phyloP scores from a whole-genome alignment of 2,888 invertebrate genomes.

The Lottia gigantea region DNA sequence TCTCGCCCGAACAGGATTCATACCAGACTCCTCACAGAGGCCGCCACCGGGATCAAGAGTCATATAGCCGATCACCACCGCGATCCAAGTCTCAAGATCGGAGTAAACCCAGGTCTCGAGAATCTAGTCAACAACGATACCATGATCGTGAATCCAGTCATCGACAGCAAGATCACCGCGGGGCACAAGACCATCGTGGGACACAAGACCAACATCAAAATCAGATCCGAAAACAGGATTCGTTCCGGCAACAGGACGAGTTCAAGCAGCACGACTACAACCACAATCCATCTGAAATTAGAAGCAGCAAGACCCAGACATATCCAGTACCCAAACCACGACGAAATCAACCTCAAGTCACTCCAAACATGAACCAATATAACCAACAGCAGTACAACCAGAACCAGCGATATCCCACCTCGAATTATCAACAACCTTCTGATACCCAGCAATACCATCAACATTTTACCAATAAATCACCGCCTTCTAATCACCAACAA shows the following conservation, averaged over 20 bases:
- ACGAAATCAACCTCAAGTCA: neutral
- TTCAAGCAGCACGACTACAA: neutral
- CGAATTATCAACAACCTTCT: too few species aligned
- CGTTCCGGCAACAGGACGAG: neutral
- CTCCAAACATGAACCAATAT: neutral
- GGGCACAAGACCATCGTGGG: too few species aligned
- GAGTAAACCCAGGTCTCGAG: neutral
- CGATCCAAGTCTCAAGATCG: neutral
- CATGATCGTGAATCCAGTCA: neutral
- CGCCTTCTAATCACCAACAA: neutral
- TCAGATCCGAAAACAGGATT: too few species aligned
- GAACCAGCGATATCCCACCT: neutral
- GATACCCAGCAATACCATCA: too few species aligned
- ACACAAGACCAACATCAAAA: too few species aligned
- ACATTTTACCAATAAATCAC: neutral
- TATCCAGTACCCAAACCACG: slow-evolving; percentile 4
- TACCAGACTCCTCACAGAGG: slow-evolving; percentile 10
- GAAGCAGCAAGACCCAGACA: neutral
- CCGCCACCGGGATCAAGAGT: neutral
- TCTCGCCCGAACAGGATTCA: slow-evolving; percentile 12
- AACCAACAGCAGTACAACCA: slow-evolving; percentile 11
- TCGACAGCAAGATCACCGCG: too few species aligned
- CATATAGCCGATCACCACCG: neutral
- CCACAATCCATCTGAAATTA: neutral
- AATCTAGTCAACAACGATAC: slow-evolving; percentile 6